Conservation (phyloP, 2,113 vertebrate genomes). For the Pseudorectes ferrugineus region DNA sequence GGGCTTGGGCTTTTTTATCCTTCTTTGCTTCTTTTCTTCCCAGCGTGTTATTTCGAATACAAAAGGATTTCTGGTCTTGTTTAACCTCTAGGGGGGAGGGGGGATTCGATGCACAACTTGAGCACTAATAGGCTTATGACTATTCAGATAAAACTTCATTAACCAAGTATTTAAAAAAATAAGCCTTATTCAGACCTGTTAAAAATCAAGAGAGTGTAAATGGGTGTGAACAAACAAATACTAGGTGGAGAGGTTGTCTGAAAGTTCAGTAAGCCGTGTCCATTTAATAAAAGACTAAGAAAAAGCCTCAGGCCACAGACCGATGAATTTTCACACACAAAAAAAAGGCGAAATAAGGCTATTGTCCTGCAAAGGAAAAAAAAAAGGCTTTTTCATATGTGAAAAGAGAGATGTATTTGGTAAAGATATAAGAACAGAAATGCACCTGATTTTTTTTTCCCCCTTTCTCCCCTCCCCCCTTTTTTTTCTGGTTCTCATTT, state of each 20-base stretch:
- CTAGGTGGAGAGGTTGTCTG: not conserved
- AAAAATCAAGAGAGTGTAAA: conserved; percentile 19
- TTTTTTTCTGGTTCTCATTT: not conserved
- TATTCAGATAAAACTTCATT: conserved; percentile 55
- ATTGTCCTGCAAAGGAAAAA: not conserved
- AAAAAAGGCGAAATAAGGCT: not conserved
- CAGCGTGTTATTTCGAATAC: not conserved
- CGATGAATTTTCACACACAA: not conserved
- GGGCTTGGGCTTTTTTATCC: conserved; percentile 37
- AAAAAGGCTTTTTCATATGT: not conserved
- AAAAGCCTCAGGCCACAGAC: not conserved
- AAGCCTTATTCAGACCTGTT: not conserved
- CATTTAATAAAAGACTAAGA: not conserved
- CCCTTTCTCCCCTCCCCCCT: not conserved
- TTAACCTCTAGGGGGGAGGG: conserved; percentile 10
- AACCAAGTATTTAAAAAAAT: conserved; percentile 14
- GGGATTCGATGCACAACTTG: not conserved
- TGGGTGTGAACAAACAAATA: conserved; percentile 25
- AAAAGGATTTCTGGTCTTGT: conserved; percentile 52
- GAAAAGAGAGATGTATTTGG: not conserved
- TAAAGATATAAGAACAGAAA: not conserved
- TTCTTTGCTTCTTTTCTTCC: conserved; percentile 18
- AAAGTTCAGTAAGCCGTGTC: not conserved
- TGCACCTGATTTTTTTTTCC: not conserved
- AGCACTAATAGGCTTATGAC: conserved; percentile 25